Evolutionary conservation across 2,113 vertebrate genomes (phyloP).

Genomic region (Panurus biarmicus): DNA sequence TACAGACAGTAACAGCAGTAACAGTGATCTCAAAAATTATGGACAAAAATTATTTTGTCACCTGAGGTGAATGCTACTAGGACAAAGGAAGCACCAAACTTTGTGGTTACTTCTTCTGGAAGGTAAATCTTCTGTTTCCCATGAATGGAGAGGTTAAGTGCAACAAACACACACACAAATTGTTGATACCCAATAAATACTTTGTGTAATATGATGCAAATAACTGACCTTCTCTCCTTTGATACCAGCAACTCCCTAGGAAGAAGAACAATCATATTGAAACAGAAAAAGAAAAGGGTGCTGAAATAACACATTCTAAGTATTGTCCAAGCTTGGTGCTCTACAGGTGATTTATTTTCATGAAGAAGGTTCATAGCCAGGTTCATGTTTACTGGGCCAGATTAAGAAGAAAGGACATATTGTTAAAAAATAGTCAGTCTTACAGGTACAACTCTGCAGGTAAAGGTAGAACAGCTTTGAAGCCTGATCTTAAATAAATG

Average conservation of each 20-base stretch:
- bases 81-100: neutral
- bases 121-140: neutral
- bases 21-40: neutral
- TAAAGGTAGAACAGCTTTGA: neutral
- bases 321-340: neutral
- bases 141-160: too few species aligned
- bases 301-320: neutral
- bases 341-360: neutral
- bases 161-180: too few species aligned
- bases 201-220: neutral
- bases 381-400: neutral
- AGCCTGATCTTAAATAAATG: neutral
- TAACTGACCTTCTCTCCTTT: constrained; percentile 75
- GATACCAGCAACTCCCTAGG: constrained; percentile 61
- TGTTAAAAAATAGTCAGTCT: neutral
- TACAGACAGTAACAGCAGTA: neutral
- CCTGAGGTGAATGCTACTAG: neutral
- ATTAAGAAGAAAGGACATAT: neutral
- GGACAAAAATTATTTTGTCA: neutral
- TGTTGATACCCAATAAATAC: neutral
- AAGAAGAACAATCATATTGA: neutral
- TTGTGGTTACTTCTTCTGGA: neutral
- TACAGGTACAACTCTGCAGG: neutral
- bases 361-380: neutral
- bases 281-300: neutral